Base-by-base conservation (phyloP, 2,888 invertebrate genomes). In the Geotrupes spiniger region DNA sequence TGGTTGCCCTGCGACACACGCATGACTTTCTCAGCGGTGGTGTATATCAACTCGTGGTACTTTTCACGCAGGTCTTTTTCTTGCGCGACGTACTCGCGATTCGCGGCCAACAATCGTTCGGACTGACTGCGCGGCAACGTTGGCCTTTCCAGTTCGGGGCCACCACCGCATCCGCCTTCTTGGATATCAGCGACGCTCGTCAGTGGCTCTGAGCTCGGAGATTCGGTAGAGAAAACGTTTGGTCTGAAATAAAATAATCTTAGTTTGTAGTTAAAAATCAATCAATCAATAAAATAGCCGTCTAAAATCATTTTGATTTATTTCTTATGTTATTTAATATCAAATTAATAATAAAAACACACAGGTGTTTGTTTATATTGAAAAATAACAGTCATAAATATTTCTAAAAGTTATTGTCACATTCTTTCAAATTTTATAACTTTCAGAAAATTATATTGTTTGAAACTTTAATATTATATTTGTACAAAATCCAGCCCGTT, bases 51-150 rank as follows among this genome's bases (percentile, higher is more conserved):
- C 62, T 92, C 90, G 70, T 91, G 89, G 72, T 91, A 92, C 65
- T 90, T 88, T 67, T 91, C 85, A 39, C 88, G 82, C 52, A 94
- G 70, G 53, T 90, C 89, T 36, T 82, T 79, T 69, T 89, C 89
- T 49, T 83, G 83, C 21, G 78, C 73, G 26, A 85, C 80, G 52
- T 88, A 86, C 53, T 87, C 87, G 46, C 80, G 78, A 59, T 80
- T 80, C 1, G 83, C 77, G 1, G 79, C 77, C 28, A 85, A 68
- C 44, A 85, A 63, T 4, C 85, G 76, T 57, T 85, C 84, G 4
- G 83, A 83, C 51, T 82, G 81, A 57, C 82, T 84, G 50, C 83
- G 73, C 0, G 82, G 80, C 21, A 82, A 62, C 9, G 75, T 73
- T 51, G 77, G 69, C 65, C 75, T 79, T 74, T 67, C 77, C 74